These are phyloP conservation scores for Aselliscus stoliczkanus DNA, from an alignment of 2,797 vertebrate genomes.

Conservation along the genomic window DNA sequence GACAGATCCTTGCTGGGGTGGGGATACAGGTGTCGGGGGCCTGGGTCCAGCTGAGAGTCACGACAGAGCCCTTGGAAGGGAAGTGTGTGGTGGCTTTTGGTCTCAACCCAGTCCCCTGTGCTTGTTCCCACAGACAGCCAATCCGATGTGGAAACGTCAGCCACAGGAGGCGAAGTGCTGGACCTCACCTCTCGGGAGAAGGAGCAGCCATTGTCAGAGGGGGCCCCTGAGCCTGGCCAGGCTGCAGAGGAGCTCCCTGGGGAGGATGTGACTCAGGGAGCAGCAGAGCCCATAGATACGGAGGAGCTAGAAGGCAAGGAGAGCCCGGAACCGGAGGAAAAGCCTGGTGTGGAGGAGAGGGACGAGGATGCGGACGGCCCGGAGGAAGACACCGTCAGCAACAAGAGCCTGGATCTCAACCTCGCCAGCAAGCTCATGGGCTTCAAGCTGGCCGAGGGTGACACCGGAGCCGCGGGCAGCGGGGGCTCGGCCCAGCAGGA, in stretches of 20 bases:
- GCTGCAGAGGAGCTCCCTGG: slow-evolving; percentile 18
- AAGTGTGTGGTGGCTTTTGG: rapidly evolving
- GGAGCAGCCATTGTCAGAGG: slow-evolving; percentile 41
- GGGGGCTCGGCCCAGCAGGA: slow-evolving; percentile 65
- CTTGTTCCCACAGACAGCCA: slow-evolving; percentile 88
- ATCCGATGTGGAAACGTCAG: slow-evolving; percentile 84
- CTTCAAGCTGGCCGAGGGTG: slow-evolving; percentile 88
- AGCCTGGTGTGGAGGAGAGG: slow-evolving; percentile 56
- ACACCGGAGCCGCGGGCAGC: slow-evolving; percentile 60
- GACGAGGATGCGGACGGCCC: slow-evolving; percentile 82
- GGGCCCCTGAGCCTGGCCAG: not conserved
- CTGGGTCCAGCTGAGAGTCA: not conserved
- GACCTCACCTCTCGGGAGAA: slow-evolving; percentile 83
- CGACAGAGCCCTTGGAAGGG: not conserved
- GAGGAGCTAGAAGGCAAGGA: slow-evolving; percentile 50
- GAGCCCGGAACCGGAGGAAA: slow-evolving; percentile 56
- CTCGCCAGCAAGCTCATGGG: slow-evolving; percentile 95
- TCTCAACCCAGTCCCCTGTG: slow-evolving; percentile 53
- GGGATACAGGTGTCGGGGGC: not conserved
- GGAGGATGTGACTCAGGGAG: not conserved
- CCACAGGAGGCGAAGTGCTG: slow-evolving; percentile 80
- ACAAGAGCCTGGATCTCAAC: slow-evolving; percentile 96
- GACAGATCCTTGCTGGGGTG: not conserved
- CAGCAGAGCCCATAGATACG: rapidly evolving
- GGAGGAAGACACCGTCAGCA: slow-evolving; percentile 91